A percentile compares a stretch with the other conserved stretches of the same genome.
Evolutionary conservation across 2,113 vertebrate species (phyloP).

Genomic region (Benitochromis conjunctus): DNA sequence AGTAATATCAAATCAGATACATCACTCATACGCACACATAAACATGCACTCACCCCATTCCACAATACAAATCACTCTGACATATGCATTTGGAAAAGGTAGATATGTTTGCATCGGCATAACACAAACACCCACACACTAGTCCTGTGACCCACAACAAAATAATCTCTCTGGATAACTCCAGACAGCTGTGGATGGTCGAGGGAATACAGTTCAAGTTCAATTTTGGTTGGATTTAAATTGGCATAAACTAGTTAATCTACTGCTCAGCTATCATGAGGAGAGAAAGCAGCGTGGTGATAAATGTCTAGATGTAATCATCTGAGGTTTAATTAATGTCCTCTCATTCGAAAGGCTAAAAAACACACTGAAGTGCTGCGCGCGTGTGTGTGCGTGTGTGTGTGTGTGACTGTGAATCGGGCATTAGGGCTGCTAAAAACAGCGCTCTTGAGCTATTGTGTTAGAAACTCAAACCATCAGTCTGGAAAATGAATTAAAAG

Average conservation of each 20-base stretch:
- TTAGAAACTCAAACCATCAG: background rate
- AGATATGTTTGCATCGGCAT: background rate
- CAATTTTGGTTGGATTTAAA: background rate
- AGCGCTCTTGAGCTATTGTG: background rate
- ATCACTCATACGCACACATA: slow-evolving; percentile 38
- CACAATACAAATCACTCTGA: background rate
- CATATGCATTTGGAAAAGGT: slow-evolving; percentile 2
- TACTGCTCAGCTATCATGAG: background rate
- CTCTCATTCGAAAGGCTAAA: slow-evolving; percentile 6
- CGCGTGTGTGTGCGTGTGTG: background rate
- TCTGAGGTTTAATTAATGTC: slow-evolving; percentile 23
- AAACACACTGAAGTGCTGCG: background rate
- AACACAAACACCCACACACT: background rate
- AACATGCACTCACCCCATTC: background rate
- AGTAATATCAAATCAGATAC: slow-evolving; percentile 68
- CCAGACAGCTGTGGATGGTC: background rate
- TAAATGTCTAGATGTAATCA: slow-evolving; percentile 18
- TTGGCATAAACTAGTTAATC: background rate
- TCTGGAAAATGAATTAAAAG: background rate
- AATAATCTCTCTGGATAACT: background rate
- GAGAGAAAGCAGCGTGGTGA: background rate
- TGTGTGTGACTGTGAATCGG: background rate
- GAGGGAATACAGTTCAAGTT: background rate
- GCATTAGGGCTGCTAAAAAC: background rate
- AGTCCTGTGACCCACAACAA: background rate